phyloP scores from a whole-genome alignment of 2,888 invertebrate genomes.

The Allygus modestus region DNA sequence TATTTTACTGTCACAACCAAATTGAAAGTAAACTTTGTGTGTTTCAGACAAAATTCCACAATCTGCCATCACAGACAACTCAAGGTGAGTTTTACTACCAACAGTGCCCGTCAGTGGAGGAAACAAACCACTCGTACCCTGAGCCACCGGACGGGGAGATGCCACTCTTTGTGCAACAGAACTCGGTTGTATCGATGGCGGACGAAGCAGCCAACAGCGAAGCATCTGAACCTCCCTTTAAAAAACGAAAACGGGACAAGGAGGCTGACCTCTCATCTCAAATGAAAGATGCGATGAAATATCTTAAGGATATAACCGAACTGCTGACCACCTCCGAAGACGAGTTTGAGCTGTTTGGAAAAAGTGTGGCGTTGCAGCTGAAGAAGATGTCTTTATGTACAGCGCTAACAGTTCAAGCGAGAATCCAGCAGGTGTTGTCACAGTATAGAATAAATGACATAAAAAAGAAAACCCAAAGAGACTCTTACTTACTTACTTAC shows the following conservation, averaged over 20 bases:
- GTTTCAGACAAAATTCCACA: slow-evolving; percentile 56
- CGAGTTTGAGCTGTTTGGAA: slow-evolving; percentile 60
- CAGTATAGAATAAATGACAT: slow-evolving; percentile 55
- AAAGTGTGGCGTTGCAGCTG: slow-evolving; percentile 53
- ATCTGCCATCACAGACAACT: slow-evolving; percentile 28
- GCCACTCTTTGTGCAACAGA: slow-evolving; percentile 45
- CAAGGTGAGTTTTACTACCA: slow-evolving; percentile 46
- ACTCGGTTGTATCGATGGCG: slow-evolving; percentile 32
- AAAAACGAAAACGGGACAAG: slow-evolving; percentile 26
- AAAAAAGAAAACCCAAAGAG: neutral
- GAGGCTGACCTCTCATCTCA: slow-evolving; percentile 41
- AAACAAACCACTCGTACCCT: slow-evolving; percentile 42
- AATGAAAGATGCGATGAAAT: slow-evolving; percentile 50
- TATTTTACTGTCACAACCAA: no score
- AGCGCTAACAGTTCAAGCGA: slow-evolving; percentile 48
- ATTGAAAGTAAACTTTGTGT: no score
- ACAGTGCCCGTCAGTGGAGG: slow-evolving; percentile 34
- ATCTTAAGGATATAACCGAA: slow-evolving; percentile 42
- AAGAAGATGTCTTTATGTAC: slow-evolving; percentile 56
- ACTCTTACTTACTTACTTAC: no score
- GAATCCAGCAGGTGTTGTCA: slow-evolving; percentile 48
- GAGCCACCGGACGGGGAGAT: slow-evolving; percentile 41
- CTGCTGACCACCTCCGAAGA: slow-evolving; percentile 25
- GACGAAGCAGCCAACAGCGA: slow-evolving; percentile 15
- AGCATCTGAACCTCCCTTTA: slow-evolving; percentile 25